Base-by-base conservation (phyloP, 2,113 vertebrate genomes). In the Sander vitreus region DNA sequence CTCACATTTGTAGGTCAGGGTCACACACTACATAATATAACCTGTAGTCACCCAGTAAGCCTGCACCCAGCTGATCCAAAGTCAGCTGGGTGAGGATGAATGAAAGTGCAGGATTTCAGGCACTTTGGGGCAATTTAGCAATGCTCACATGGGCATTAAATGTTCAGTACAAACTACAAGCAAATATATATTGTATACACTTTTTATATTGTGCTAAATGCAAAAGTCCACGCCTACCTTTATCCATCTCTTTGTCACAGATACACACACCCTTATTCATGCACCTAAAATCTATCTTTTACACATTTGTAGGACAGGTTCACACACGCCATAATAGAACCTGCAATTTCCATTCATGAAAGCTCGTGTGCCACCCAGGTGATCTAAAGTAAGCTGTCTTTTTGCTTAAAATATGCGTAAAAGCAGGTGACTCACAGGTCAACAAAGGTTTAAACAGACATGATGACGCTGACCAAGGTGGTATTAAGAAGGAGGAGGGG, bases 311-410 rank as follows among this genome's bases (percentile, higher is more conserved):
- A 69, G 14, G 15, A 54, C 30, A 53, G 50, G 27, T n/a, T 70
- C 72, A 63, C 59, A 13, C 72, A 69, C 72, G 62, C 48, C 25
- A 30, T 33, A 55, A 51, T 4, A 48, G 16, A 58, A 66, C 69
- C 8, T 48, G 55, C 9, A 50, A 45, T 64, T 59, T 80, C 62
- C 36, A 23, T 23, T 47, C 30, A 58, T 0, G 27, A 64, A 15
- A 70, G 14, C 39, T 33, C 81, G 19, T 58, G 57, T 69, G 15
- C 64, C 36, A 45, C 27, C n/a, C 67, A 84, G 75, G 69, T 76
- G 71, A 76, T 81, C 27, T 15, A n/a, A 51, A 54, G 51, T 77
- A 81, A 74, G 66, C 48, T 59, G 45, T 45, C 27, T 45, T 63
- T 53, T 25, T 18, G 18, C 16, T 25, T 2, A 19, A 78, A 43